Conservation (phyloP, 2,888 invertebrate genomes). For the Drosophila maculinotata region DNA sequence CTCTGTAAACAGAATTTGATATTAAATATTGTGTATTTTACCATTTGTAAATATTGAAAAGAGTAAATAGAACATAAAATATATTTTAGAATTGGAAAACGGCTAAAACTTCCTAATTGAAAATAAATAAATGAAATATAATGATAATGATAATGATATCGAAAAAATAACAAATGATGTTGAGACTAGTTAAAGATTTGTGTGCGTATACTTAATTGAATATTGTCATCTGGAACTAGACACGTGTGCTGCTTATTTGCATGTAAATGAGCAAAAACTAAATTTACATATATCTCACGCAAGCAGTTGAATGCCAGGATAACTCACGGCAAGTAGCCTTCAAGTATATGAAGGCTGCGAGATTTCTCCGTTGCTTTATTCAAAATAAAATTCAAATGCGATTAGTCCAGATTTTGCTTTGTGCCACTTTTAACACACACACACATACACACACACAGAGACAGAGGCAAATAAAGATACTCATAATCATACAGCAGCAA, state of each 20-base stretch:
- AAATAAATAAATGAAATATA: too few species aligned
- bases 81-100: not conserved
- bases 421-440: constrained; percentile 3
- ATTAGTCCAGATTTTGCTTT: constrained; percentile 67
- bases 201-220: constrained; percentile 24
- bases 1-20: constrained; percentile 2
- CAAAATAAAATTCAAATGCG: constrained; percentile 64
- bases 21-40: not conserved
- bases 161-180: not conserved
- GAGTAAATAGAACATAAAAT: not conserved
- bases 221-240: constrained; percentile 19
- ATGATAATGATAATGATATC: too few species aligned
- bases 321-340: constrained; percentile 15
- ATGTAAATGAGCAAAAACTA: constrained; percentile 61
- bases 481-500: constrained; percentile 6
- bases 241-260: constrained; percentile 52
- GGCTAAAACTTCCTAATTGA: too few species aligned
- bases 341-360: constrained; percentile 15
- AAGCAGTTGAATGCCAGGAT: constrained; percentile 19
- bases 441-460: not conserved
- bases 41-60: not conserved
- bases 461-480: constrained; percentile 11
- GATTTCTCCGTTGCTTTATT: constrained; percentile 36
- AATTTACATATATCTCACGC: constrained; percentile 43
- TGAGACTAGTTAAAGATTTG: constrained; percentile 9